Percentiles rank a stretch among this genome's conserved stretches.
These are phyloP conservation scores for Ara ararauna DNA, from an alignment of 2,797 vertebrate genomes.

Conservation along the genomic window DNA sequence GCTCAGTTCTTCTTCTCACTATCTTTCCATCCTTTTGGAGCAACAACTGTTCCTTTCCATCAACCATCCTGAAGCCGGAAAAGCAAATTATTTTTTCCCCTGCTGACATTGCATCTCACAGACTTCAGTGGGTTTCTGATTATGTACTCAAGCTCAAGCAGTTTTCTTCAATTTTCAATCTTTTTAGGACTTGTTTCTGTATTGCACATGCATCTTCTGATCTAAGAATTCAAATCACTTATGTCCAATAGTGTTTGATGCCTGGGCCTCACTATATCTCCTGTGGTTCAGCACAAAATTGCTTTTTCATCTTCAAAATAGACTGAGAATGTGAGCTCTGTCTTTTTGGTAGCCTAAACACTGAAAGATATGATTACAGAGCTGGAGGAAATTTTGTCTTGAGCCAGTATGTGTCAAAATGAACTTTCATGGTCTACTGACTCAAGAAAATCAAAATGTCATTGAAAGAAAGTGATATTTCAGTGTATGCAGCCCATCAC, in stretches of 20 bases:
- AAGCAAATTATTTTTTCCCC: neutral
- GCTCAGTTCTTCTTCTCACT: neutral
- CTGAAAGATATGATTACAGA: slow-evolving; percentile 38
- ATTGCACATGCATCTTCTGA: neutral
- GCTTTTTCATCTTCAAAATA: slow-evolving; percentile 43
- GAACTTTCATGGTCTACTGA: slow-evolving; percentile 42
- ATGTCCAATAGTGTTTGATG: neutral
- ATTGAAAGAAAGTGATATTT: slow-evolving; percentile 38
- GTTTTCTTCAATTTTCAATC: neutral
- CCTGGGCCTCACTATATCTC: neutral
- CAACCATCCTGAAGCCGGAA: neutral
- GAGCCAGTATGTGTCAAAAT: slow-evolving; percentile 50
- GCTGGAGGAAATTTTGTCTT: slow-evolving; percentile 53
- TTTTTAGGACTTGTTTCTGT: neutral
- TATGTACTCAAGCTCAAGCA: neutral
- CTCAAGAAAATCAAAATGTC: slow-evolving; percentile 60
- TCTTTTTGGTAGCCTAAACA: slow-evolving; percentile 54
- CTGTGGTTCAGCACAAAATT: slow-evolving; percentile 56
- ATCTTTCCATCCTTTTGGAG: neutral
- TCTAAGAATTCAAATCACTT: slow-evolving; percentile 50
- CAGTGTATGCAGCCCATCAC: neutral
- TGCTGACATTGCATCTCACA: neutral
- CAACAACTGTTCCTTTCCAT: neutral
- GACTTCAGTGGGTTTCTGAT: slow-evolving; percentile 17
- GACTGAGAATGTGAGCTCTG: slow-evolving; percentile 2